Conservation (phyloP, 2,113 vertebrate species). For the Colius striatus region DNA sequence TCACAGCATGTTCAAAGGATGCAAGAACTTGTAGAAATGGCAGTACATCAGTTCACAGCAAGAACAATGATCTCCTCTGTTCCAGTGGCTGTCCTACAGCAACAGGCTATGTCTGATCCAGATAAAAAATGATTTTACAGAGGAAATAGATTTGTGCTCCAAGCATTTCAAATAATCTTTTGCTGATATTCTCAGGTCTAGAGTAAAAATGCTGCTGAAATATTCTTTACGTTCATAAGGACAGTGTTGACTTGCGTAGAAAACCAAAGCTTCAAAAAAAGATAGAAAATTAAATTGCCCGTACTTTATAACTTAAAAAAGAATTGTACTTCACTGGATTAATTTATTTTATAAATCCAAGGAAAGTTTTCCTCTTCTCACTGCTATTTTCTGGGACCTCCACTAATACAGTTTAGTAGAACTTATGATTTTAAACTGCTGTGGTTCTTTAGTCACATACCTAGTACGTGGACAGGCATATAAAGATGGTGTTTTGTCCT, state of each 20-base stretch:
- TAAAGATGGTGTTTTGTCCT: background rate
- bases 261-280: background rate
- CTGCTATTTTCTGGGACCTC: background rate
- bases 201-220: background rate
- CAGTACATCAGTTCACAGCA: background rate
- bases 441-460: background rate
- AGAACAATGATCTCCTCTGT: background rate
- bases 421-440: background rate
- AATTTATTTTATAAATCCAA: background rate
- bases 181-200: background rate
- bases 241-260: background rate
- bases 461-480: background rate
- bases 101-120: background rate
- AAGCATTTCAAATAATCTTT: background rate
- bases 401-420: background rate
- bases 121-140: background rate
- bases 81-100: background rate
- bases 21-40: background rate
- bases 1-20: background rate
- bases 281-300: background rate
- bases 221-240: background rate
- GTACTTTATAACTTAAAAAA: background rate
- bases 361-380: background rate
- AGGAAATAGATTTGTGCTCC: background rate
- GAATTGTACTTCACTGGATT: background rate